Base-by-base conservation (phyloP, 2,888 invertebrate genomes). In the Omphaloscelis lunosa region DNA sequence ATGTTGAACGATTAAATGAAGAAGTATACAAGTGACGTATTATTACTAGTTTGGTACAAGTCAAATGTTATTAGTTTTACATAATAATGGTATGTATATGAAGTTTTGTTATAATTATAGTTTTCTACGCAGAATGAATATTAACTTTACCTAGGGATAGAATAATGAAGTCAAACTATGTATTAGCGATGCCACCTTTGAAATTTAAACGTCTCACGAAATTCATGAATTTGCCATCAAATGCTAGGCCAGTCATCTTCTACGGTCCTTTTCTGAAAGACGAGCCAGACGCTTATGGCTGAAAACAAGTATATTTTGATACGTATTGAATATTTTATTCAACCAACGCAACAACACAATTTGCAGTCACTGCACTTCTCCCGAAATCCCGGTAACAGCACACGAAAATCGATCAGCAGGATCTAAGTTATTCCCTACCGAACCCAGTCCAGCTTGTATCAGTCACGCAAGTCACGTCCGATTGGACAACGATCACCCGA, bases 401-500 rank as follows among this genome's bases (percentile, higher is more conserved):
- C 27, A 63, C 69, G 72, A 63, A 72, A 81, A 81, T 72, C 82
- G 83, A 81, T 81, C 71, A 81, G 53, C 51, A 27, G n/a, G 27
- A 63, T 78, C 61, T 53, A 78, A 74, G 68, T 72, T 83, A 74
- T 81, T 77, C 34, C 58, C 53, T 23, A 23, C 56, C 8, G 39
- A 65, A 63, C 20, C 45, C 15, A 48, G 79, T 77, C 53, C 73
- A 71, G 74, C 23, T 7, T 12, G 5, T 39, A 85, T 84, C 74
- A 72, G 75, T 69, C 72, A 86, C 41, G 39, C 86, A 27, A 34
- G 77, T 82, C 86, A 86, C 86, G 86, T 86, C 39, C 74, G 34
- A 78, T 62, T 70, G 82, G 86, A 86, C 86, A 82, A 70, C 79
- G 82, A 86, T 86, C 82, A 82, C 45, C 74, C 74, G 78, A 86